These are phyloP conservation scores for Peromyscus attwateri DNA, from an alignment of 2,797 vertebrate genomes.

Conservation along the genomic window DNA sequence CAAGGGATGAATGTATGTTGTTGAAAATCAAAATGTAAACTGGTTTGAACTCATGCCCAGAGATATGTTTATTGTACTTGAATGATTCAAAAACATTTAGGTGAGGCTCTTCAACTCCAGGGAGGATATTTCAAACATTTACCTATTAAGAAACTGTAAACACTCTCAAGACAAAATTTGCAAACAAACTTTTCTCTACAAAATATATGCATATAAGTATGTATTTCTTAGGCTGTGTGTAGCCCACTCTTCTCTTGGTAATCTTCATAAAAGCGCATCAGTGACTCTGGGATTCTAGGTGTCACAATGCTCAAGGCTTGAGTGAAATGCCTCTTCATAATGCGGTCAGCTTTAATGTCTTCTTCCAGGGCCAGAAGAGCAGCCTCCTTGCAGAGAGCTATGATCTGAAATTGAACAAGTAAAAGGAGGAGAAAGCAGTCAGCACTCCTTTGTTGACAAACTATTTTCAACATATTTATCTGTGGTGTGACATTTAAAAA, in stretches of 20 bases:
- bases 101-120: neutral
- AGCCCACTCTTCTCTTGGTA: slow-evolving; percentile 93
- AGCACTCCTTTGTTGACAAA: neutral
- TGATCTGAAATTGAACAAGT: slow-evolving; percentile 90
- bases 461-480: neutral
- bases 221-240: slow-evolving; percentile 87
- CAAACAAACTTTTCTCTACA: slow-evolving; percentile 65
- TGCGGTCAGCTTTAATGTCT: slow-evolving; percentile 90
- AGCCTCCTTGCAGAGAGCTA: slow-evolving; percentile 96
- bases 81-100: slow-evolving; percentile 49
- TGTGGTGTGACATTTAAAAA: neutral
- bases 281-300: slow-evolving; percentile 94
- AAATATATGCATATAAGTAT: neutral
- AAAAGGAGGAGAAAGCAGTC: neutral
- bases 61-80: neutral
- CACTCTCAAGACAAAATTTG: slow-evolving; percentile 69
- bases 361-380: slow-evolving; percentile 94
- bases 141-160: slow-evolving; percentile 58
- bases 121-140: slow-evolving; percentile 62
- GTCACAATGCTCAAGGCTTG: slow-evolving; percentile 91
- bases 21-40: slow-evolving; percentile 48
- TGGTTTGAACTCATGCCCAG: slow-evolving; percentile 39
- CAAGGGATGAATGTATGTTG: neutral
- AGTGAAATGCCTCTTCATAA: slow-evolving; percentile 91
- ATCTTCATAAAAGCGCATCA: slow-evolving; percentile 93